Conservation (phyloP, 30 jellyfish, hydroid and myxozoan genomes). For the Hydractinia echinata region DNA sequence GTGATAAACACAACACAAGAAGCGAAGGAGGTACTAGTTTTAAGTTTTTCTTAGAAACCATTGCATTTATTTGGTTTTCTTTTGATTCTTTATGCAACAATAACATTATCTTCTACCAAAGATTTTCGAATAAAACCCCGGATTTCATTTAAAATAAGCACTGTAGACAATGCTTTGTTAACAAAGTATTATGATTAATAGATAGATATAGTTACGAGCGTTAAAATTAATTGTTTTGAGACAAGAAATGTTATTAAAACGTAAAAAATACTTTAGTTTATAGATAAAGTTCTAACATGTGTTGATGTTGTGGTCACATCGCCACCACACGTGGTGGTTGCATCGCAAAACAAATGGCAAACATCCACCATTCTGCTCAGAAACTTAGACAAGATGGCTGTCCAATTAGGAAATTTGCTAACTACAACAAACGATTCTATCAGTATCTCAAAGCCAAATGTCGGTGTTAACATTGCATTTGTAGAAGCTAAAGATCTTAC, state of each 20-base stretch:
- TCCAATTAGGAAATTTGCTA: background rate
- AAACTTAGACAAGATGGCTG: slow-evolving; percentile 5
- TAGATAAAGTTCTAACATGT: slow-evolving; percentile 5
- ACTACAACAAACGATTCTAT: background rate
- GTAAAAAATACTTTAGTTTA: background rate
- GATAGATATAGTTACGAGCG: background rate
- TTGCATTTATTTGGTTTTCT: no score
- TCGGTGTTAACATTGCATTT: background rate
- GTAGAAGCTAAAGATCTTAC: background rate
- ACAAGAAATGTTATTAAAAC: no score
- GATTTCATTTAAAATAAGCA: no score
- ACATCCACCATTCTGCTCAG: background rate
- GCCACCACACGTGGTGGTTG: background rate
- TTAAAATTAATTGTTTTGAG: background rate
- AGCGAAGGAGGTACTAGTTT: background rate
- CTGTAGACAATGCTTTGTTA: no score
- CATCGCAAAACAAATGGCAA: background rate
- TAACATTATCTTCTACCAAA: background rate
- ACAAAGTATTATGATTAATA: no score
- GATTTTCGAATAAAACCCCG: no score
- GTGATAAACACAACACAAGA: slow-evolving; percentile 1
- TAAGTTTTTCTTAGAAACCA: background rate
- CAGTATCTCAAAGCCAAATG: background rate
- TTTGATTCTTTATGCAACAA: no score
- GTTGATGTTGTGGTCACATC: background rate